Evolutionary conservation across 2,113 vertebrate genomes (phyloP).

Genomic region (Tetraodon nigroviridis): DNA sequence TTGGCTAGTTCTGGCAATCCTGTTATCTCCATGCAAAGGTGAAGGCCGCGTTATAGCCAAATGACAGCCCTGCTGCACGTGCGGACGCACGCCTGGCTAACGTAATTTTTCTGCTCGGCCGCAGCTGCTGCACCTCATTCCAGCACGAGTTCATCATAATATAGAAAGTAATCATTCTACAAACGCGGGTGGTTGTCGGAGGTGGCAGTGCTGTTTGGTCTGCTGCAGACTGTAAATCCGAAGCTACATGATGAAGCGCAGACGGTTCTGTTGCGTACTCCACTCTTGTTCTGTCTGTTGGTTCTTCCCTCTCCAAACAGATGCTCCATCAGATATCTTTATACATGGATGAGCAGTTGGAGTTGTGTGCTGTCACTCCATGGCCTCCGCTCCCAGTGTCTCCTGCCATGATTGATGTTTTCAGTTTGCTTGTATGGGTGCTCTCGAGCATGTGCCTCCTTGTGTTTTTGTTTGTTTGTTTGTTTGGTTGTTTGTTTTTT

Average conservation of each 20-base stretch:
- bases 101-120: background rate
- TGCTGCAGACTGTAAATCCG: slow-evolving; percentile 33
- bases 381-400: slow-evolving; percentile 37
- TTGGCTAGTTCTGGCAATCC: slow-evolving; percentile 51
- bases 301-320: slow-evolving; percentile 59
- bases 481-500: slow-evolving; percentile 28
- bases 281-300: slow-evolving; percentile 60
- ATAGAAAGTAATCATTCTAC: slow-evolving; percentile 5
- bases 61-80: slow-evolving; percentile 48
- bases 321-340: slow-evolving; percentile 66
- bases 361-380: slow-evolving; percentile 40
- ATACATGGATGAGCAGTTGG: slow-evolving; percentile 59
- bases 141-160: slow-evolving; percentile 18
- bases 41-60: slow-evolving; percentile 52
- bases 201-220: slow-evolving; percentile 32
- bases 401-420: slow-evolving; percentile 30
- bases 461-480: slow-evolving; percentile 6
- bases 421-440: slow-evolving; percentile 2
- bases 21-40: slow-evolving; percentile 56
- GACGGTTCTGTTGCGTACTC: slow-evolving; percentile 49
- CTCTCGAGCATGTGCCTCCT: slow-evolving; percentile 23
- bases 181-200: background rate
- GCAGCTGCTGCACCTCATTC: slow-evolving; percentile 22
- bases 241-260: slow-evolving; percentile 44
- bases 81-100: slow-evolving; percentile 18